Conservation (phyloP, 1,140 invertebrate species). For the Drosophila teissieri region DNA sequence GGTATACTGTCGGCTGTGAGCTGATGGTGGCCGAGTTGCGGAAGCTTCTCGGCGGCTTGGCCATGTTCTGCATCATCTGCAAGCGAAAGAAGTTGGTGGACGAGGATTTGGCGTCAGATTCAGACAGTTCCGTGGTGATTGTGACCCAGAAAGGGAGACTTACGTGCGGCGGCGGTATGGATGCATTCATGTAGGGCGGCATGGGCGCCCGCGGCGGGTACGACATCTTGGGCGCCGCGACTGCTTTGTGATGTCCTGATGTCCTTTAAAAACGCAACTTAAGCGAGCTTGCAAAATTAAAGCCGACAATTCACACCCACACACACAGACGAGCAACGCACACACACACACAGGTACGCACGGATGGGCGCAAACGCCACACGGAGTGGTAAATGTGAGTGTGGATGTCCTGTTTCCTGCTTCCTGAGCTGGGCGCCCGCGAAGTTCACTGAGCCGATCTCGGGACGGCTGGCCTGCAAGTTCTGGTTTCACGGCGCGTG, state of each 20-base stretch:
- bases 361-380: conserved; percentile 50
- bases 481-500: conserved; percentile 3
- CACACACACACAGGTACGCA: conserved; percentile 39
- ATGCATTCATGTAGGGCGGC: conserved; percentile 86
- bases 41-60: conserved; percentile 83
- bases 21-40: conserved; percentile 84
- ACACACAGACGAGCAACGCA: conserved; percentile 18
- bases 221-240: conserved; percentile 57
- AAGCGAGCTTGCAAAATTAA: conserved; percentile 60
- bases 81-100: background rate
- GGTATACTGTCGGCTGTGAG: conserved; percentile 82
- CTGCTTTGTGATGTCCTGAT: conserved; percentile 7
- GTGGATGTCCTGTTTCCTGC: conserved; percentile 3
- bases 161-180: conserved; percentile 85
- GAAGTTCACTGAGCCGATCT: conserved; percentile 7
- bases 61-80: conserved; percentile 86
- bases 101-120: background rate
- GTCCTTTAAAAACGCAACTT: conserved; percentile 27
- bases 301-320: conserved; percentile 63
- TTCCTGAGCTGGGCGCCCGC: conserved; percentile 1
- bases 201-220: conserved; percentile 86
- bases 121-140: background rate
- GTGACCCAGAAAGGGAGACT: conserved; percentile 17
- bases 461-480: background rate
- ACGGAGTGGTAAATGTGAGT: conserved; percentile 55